phyloP scores from a whole-genome alignment of 64 coral and sea anemone species.

The Porites australiensis region DNA sequence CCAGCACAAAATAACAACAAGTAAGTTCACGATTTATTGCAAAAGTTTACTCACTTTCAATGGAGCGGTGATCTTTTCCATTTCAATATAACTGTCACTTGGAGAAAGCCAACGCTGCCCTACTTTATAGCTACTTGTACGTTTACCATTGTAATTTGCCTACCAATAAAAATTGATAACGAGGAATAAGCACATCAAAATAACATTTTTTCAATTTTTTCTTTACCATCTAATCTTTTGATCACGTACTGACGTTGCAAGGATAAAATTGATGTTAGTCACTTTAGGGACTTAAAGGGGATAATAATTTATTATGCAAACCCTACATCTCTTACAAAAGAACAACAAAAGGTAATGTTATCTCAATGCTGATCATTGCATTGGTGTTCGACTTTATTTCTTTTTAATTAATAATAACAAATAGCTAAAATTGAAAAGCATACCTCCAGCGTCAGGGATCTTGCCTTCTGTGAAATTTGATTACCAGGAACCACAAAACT shows the following conservation, averaged over 20 bases:
- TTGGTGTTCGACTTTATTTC: too few relatives aligned
- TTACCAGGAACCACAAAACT: constrained; percentile 25
- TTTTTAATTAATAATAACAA: too few relatives aligned
- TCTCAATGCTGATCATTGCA: too few relatives aligned
- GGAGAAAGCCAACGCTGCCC: constrained; percentile 14
- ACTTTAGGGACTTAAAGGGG: too few relatives aligned
- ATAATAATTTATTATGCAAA: too few relatives aligned
- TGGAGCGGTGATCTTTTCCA: not conserved
- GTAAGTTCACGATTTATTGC: not conserved
- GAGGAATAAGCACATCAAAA: too few relatives aligned
- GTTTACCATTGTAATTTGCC: not conserved
- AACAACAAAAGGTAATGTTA: too few relatives aligned
- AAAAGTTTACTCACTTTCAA: not conserved
- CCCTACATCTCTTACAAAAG: too few relatives aligned
- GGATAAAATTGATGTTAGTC: too few relatives aligned
- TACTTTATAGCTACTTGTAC: not conserved
- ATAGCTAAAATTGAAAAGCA: not conserved
- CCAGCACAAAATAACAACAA: not conserved
- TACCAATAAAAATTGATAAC: not conserved
- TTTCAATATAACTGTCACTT: constrained; percentile 34
- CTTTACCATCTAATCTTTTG: too few relatives aligned
- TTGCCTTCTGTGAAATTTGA: not conserved
- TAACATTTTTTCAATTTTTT: too few relatives aligned
- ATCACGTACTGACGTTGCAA: too few relatives aligned
- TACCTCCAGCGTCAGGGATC: not conserved